Percentiles rank a stretch among this genome's conserved stretches.
These are phyloP conservation scores for Sitophilus oryzae DNA, from an alignment of 1,140 invertebrate genomes.

Conservation along the genomic window DNA sequence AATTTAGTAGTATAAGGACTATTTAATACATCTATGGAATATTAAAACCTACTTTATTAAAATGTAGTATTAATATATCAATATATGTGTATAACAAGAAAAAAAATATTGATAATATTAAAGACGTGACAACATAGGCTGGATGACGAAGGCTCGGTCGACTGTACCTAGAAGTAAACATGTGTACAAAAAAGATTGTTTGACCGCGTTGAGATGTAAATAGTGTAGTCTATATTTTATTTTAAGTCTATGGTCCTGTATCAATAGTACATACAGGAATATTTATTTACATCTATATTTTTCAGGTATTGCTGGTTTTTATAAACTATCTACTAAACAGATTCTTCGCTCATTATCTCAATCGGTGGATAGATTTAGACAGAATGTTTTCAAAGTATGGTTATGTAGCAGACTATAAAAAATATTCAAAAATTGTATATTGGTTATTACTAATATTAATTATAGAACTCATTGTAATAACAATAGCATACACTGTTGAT, in stretches of 20 bases:
- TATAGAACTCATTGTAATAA: background rate
- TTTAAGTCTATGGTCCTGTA: no score
- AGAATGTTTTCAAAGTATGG: background rate
- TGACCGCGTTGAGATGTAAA: background rate
- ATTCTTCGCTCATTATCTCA: background rate
- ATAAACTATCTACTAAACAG: background rate
- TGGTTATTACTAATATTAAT: background rate
- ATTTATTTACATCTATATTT: no score
- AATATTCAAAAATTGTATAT: background rate
- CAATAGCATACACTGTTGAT: background rate
- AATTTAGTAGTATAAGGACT: no score
- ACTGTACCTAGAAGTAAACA: background rate
- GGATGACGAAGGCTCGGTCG: no score
- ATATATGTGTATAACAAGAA: no score
- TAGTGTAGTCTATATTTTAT: background rate
- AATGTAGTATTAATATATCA: no score
- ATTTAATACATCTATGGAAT: no score
- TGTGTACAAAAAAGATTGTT: background rate
- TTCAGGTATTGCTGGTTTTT: background rate
- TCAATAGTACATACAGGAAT: background rate
- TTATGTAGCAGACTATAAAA: background rate
- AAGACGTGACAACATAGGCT: no score
- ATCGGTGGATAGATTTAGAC: background rate
- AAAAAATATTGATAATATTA: no score
- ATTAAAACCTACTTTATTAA: no score